Evolutionary conservation across 2,113 vertebrate species (phyloP), one percentile per base, ranked within the genome.

Genomic region (Struthidea cinerea): DNA sequence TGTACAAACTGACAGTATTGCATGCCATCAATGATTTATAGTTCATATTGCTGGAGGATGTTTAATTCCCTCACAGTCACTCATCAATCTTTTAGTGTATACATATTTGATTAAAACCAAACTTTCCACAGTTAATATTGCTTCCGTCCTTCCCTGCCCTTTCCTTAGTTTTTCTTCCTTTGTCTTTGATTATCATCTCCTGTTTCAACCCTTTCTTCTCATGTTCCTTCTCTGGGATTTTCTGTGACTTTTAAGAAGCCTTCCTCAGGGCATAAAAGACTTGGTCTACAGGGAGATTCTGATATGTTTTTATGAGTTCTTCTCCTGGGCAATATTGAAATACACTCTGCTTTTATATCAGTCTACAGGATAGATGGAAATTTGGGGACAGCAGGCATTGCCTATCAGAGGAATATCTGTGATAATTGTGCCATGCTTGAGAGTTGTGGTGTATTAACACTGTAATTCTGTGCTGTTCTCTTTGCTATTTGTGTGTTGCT

Each of bases 1-100:
- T 87, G 37, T 91, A 69, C 85, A 91, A 96, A 85, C 81, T 76
- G 84, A 47, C 57, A 91, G 37, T 39, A 88, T 85, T 61, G 60
- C 63, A 77, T 85, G 27, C 50, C 39, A 82, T 95, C 74, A 87
- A 49, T 73, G 60, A 96, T 96, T 94, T 85, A 96, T 87, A 60
- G 52, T 74, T 86, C 87, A 74, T 94, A 74, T 76, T 91, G 67
- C 89, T 6, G 70, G 55, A 93, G 55, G 55, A 47, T 77, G 63
- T 87, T 95, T 91, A 94, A 87, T 89, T 96, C 94, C 84, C 42
- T 85, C 75, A 65, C 42, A 95, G 57, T 65, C 61, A 61, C 16
- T 76, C 78, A 94, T 96, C 91, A 94, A 88, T 96, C 82, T 96
- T 96, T 95, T 55, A 95, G 63, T 91, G 41, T 80, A 87, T 49